Conservation (phyloP, 1,140 invertebrate genomes). For the Anastatus disparis region DNA sequence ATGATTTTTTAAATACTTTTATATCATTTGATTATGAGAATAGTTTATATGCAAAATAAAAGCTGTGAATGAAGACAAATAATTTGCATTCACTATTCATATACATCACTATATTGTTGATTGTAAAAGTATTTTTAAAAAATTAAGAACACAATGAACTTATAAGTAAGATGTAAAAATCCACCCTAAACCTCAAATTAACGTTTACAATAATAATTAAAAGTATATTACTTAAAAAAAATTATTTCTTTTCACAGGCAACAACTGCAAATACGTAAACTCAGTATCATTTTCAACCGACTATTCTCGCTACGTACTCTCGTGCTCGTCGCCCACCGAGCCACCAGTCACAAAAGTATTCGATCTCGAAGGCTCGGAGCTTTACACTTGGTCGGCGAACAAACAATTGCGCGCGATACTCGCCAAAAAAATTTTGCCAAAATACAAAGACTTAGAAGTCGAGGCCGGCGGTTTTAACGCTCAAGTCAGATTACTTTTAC, state of each 20-base stretch:
- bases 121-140: too few species aligned
- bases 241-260: constrained; percentile 49
- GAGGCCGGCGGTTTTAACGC: constrained; percentile 66
- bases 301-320: constrained; percentile 73
- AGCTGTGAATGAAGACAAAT: too few species aligned
- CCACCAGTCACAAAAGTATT: constrained; percentile 50
- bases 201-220: too few species aligned
- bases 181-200: too few species aligned
- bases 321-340: constrained; percentile 74
- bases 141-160: too few species aligned
- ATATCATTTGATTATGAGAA: too few species aligned
- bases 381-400: constrained; percentile 72
- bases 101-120: too few species aligned
- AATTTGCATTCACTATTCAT: too few species aligned
- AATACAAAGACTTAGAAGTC: constrained; percentile 70
- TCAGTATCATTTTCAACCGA: constrained; percentile 71
- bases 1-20: too few species aligned
- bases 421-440: constrained; percentile 68
- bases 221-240: too few species aligned
- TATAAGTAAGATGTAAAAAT: too few species aligned
- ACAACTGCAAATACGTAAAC: constrained; percentile 71
- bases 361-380: constrained; percentile 27
- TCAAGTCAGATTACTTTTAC: constrained; percentile 61
- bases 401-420: constrained; percentile 65
- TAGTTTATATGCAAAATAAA: too few species aligned